These are phyloP conservation scores for Girardia tigrina DNA, from an alignment of 2,888 invertebrate species.

Conservation along the genomic window DNA sequence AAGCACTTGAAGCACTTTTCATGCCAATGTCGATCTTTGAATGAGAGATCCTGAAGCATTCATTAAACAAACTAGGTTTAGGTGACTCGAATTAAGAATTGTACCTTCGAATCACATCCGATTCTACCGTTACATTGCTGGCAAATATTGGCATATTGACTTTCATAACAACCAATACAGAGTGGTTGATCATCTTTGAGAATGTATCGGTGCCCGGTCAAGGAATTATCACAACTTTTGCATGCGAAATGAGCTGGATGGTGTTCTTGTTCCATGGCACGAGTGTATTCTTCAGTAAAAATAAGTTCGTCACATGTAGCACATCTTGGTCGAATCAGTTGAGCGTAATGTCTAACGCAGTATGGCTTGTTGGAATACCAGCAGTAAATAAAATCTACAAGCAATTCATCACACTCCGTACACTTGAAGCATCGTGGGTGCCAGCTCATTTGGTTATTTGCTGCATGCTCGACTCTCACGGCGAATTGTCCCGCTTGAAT, in stretches of 20 bases:
- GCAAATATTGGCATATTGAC: conserved; percentile 93
- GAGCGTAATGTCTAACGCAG: conserved; percentile 91
- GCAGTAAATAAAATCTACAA: conserved; percentile 91
- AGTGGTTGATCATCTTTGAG: conserved; percentile 96
- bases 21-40: conserved; percentile 99
- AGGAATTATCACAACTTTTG: conserved; percentile 54
- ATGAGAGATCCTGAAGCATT: conserved; percentile 76
- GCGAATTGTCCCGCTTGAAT: not conserved
- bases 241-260: conserved; percentile 97
- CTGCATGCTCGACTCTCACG: not conserved
- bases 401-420: conserved; percentile 70
- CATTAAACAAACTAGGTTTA: not conserved
- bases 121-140: conserved; percentile 88
- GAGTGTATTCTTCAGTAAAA: conserved; percentile 97
- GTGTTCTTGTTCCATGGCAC: conserved; percentile 99
- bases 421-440: conserved; percentile 87
- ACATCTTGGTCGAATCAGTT: conserved; percentile 82
- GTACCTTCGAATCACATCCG: conserved; percentile 66
- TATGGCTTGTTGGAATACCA: conserved; percentile 65
- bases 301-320: conserved; percentile 97
- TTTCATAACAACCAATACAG: conserved; percentile 99
- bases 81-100: no score
- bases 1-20: conserved; percentile 97
- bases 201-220: conserved; percentile 83
- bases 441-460: conserved; percentile 53